A percentile compares a stretch with the other conserved stretches of the same genome.
Conservation (phyloP, 2,113 vertebrate species). For the Hepsetus odoe region DNA sequence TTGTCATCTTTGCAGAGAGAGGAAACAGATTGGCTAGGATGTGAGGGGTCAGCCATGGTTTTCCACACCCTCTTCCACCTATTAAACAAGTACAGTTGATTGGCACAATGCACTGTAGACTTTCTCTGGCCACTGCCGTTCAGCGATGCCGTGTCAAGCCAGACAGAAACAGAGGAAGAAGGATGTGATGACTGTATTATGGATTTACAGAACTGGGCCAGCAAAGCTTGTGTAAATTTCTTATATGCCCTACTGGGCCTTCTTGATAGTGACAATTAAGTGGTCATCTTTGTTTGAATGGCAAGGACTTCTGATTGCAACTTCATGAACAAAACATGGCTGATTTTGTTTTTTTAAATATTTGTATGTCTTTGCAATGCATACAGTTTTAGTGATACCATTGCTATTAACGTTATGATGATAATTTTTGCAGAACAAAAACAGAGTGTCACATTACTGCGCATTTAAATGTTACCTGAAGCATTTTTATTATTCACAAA, state of each 20-base stretch:
- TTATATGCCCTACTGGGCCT: too few relatives aligned
- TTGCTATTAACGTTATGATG: too few relatives aligned
- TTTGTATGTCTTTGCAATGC: too few relatives aligned
- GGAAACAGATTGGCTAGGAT: neutral
- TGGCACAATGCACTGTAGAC: neutral
- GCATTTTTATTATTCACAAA: too few relatives aligned
- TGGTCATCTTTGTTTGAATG: neutral
- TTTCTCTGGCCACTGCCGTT: neutral
- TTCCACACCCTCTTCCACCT: slow-evolving; percentile 1
- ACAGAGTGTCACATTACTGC: too few relatives aligned
- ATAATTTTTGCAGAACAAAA: too few relatives aligned
- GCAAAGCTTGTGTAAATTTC: neutral
- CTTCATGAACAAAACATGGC: too few relatives aligned
- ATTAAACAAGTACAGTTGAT: neutral
- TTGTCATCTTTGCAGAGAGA: neutral
- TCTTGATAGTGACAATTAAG: neutral
- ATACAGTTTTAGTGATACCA: too few relatives aligned
- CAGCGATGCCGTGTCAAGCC: neutral
- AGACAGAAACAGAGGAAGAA: neutral
- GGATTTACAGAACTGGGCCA: neutral
- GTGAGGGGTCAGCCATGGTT: neutral
- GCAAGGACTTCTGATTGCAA: neutral
- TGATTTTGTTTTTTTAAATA: too few relatives aligned
- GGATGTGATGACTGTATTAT: neutral
- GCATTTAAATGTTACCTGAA: too few relatives aligned